These are phyloP conservation scores for Mustela nigripes DNA, from an alignment of 2,113 vertebrate species.

Conservation along the genomic window DNA sequence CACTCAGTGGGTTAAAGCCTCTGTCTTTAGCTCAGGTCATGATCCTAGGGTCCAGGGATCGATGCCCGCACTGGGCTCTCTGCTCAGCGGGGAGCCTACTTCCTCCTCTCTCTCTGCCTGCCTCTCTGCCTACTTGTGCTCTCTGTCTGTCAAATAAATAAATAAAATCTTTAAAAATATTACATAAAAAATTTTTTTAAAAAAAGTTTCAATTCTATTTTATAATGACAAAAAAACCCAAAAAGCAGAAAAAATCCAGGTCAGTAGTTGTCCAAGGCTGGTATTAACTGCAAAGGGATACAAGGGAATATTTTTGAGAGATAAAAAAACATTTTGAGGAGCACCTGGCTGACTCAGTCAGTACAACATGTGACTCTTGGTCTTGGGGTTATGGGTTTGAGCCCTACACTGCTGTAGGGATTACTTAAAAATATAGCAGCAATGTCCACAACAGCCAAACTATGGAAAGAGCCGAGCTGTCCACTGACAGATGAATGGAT, in stretches of 20 bases:
- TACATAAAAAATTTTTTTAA: no score
- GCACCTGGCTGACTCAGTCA: not conserved
- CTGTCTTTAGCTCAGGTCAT: no score
- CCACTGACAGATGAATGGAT: no score
- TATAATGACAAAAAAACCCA: not conserved
- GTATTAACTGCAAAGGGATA: not conserved
- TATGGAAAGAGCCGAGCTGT: not conserved
- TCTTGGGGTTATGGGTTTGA: not conserved
- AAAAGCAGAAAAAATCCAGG: not conserved
- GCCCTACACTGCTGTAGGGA: not conserved
- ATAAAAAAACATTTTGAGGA: slow-evolving; percentile 18
- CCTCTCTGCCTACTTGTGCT: no score
- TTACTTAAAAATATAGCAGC: not conserved
- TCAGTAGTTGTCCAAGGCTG: not conserved
- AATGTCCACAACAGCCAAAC: not conserved
- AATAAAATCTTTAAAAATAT: no score
- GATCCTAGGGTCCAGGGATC: no score
- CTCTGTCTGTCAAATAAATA: no score
- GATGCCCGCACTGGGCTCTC: no score
- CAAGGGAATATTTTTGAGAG: not conserved
- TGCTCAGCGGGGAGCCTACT: no score
- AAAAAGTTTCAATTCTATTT: slow-evolving; percentile 11
- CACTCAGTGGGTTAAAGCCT: no score
- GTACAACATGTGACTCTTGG: not conserved
- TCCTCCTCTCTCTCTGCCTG: no score